Evolutionary conservation across 2,113 vertebrate species (phyloP), one percentile per base, ranked within the genome.

Genomic region (Ahaetulla prasina): DNA sequence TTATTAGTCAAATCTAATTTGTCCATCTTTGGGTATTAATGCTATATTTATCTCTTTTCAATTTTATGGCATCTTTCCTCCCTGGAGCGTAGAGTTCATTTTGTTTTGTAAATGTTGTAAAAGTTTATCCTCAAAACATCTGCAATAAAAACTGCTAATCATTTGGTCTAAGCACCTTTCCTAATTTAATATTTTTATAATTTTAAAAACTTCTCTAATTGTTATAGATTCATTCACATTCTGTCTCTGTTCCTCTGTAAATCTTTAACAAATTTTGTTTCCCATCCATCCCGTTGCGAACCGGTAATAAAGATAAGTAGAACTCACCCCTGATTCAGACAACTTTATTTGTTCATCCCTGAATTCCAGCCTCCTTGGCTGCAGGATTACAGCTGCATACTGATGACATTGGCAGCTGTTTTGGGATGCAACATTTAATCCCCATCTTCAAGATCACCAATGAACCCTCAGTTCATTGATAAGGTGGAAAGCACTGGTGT

Each of bases 381-480:
- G 2, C 92, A 95, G 94, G 94, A 95, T 95, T 95, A 92, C 30
- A 89, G 89, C 88, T 95, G 74, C 92, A 80, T 88, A 94, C 54
- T n/a, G 92, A 95, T 93, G 84, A 49, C 43, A 92, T 90, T 94
- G 93, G 89, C 68, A 93, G 35, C 30, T 91, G 35, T 93, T 94
- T 93, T 90, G 80, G 30, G 95, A 92, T 85, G 50, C 89, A 55
- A 94, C 80, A 92, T 89, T 92, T 95, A 95, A 96, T 94, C 90
- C 92, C 22, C n/a, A 0, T 90, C 55, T 89, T 85, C 52, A 50
- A 43, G 25, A 89, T 45, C 57, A 22, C 87, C 87, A 91, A 91
- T 89, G 95, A 93, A 23, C 84, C 87, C 68, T 95, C 94, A 93
- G 89, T 95, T 93, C 93, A 50, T 30, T 95, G 68, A 95, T 94